These are phyloP conservation scores for Plebejus anna DNA, from an alignment of 2,888 invertebrate genomes.

Conservation along the genomic window DNA sequence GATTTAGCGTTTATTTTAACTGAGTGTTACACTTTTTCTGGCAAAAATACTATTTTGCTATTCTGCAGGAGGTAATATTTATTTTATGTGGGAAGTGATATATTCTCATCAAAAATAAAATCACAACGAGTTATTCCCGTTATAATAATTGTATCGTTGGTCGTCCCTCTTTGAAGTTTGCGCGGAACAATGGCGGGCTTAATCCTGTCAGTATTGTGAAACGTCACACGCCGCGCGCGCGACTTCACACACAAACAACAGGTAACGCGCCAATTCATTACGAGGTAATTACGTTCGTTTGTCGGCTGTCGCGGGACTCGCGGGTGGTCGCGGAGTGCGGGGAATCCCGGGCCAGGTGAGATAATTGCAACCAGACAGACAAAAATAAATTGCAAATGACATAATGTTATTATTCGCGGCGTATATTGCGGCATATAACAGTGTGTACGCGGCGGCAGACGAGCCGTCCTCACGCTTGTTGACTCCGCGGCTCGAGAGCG, in stretches of 20 bases:
- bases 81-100: too few relatives aligned
- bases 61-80: neutral
- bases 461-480: neutral
- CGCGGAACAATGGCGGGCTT: neutral
- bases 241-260: slow-evolving; percentile 19
- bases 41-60: too few relatives aligned
- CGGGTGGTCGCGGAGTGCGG: neutral
- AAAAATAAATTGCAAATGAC: neutral
- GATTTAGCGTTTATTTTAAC: neutral
- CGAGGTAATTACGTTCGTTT: slow-evolving; percentile 18
- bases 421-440: neutral
- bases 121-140: neutral
- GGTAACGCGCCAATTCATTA: slow-evolving; percentile 25
- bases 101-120: neutral
- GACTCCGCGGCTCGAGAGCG: slow-evolving; percentile 13
- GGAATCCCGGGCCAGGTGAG: neutral
- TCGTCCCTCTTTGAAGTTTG: neutral
- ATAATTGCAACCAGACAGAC: neutral
- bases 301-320: slow-evolving; percentile 3
- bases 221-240: neutral
- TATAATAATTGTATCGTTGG: slow-evolving; percentile 5
- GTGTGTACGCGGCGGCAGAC: neutral
- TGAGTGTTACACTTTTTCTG: too few relatives aligned
- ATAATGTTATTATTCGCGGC: neutral
- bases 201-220: slow-evolving; percentile 15